Conservation (phyloP, 23 tunicate species). For the Styela clava region DNA sequence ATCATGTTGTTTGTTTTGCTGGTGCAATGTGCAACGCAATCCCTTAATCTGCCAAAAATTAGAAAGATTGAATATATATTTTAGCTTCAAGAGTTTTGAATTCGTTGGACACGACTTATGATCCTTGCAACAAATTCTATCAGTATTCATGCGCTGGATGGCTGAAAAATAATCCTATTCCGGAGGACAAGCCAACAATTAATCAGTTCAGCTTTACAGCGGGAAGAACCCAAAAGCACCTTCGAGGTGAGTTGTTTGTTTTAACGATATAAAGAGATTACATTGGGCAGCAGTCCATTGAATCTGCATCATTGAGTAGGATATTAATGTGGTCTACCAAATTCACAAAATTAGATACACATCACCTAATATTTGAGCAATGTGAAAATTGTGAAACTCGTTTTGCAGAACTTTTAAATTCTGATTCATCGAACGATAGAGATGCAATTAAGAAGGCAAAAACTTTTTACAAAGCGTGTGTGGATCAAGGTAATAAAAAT, state of each 20-base stretch:
- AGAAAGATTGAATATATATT: neutral
- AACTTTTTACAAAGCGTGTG: neutral
- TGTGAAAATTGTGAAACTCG: neutral
- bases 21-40: neutral
- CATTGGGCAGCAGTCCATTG: too few relatives aligned
- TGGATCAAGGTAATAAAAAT: neutral
- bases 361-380: neutral
- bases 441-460: slow-evolving; percentile 7
- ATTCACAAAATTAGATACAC: neutral
- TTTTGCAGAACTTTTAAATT: neutral
- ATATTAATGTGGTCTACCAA: neutral
- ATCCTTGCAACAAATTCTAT: slow-evolving; percentile 4
- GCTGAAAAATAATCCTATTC: neutral
- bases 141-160: neutral
- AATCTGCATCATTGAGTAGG: too few relatives aligned
- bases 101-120: neutral
- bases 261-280: neutral
- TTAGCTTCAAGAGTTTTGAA: neutral
- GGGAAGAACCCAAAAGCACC: neutral
- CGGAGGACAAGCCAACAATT: neutral
- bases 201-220: neutral
- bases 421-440: neutral
- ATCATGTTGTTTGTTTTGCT: neutral
- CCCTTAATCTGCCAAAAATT: too few relatives aligned
- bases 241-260: neutral